phyloP scores from a whole-genome alignment of 2,113 vertebrate species.

The Brachirus orientalis region DNA sequence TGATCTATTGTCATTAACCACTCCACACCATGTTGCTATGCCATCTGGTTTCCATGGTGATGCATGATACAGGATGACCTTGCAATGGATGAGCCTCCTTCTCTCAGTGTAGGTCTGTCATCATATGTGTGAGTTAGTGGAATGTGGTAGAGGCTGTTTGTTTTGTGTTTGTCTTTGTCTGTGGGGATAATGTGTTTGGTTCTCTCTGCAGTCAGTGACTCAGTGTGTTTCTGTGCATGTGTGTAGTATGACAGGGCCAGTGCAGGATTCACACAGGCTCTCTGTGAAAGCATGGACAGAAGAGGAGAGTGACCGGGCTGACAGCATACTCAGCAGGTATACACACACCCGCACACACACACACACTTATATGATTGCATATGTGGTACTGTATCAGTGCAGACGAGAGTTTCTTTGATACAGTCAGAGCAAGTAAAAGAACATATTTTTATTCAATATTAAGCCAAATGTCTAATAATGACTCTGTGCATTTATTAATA shows the following conservation, averaged over 20 bases:
- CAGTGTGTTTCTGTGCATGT: slow-evolving; percentile 25
- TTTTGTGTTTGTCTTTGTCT: not conserved
- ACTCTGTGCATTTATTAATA: no score
- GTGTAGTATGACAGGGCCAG: slow-evolving; percentile 81
- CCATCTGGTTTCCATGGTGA: slow-evolving; percentile 59
- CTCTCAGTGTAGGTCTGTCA: slow-evolving; percentile 20
- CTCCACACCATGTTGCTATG: slow-evolving; percentile 55
- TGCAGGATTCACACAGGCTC: slow-evolving; percentile 72
- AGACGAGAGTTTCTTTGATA: no score
- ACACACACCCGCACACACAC: slow-evolving; percentile 1
- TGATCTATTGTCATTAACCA: slow-evolving; percentile 29
- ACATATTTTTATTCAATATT: no score
- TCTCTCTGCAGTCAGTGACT: not conserved
- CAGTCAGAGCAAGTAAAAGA: no score
- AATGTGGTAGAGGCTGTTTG: no score
- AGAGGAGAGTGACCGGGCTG: slow-evolving; percentile 73
- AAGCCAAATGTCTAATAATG: no score
- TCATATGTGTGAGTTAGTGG: not conserved
- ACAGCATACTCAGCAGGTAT: slow-evolving; percentile 82
- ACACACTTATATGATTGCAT: slow-evolving; percentile 1
- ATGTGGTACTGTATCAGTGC: no score
- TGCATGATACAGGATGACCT: slow-evolving; percentile 27
- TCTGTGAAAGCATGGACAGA: slow-evolving; percentile 78
- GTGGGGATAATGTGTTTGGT: not conserved
- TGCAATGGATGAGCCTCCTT: slow-evolving; percentile 22